Conservation (phyloP, 2,888 invertebrate species). For the Lepidocyrtoides sp. region DNA sequence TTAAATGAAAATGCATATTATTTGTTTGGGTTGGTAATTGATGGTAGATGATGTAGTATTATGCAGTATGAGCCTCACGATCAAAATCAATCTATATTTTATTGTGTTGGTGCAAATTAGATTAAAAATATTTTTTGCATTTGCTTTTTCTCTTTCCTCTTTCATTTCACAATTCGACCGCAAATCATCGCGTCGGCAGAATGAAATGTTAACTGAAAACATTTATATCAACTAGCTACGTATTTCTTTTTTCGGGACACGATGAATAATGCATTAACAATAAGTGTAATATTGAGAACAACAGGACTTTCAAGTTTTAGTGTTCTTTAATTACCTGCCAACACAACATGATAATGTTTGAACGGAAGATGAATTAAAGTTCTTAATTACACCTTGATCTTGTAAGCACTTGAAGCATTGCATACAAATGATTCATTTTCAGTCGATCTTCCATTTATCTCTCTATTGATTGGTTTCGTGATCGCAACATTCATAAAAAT, state of each 20-base stretch:
- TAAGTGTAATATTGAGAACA: too few species aligned
- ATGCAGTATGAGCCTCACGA: too few species aligned
- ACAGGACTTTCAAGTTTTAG: not conserved
- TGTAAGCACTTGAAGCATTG: not conserved
- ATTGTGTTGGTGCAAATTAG: too few species aligned
- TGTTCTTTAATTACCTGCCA: constrained; percentile 48
- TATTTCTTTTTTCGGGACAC: not conserved
- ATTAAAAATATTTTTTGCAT: too few species aligned
- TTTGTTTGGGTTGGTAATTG: too few species aligned
- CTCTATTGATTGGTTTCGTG: constrained; percentile 60
- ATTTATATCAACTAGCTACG: not conserved
- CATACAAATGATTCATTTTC: not conserved
- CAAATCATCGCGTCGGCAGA: too few species aligned
- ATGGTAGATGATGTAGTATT: too few species aligned
- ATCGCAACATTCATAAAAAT: constrained; percentile 29
- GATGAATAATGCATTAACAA: too few species aligned
- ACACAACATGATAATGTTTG: constrained; percentile 22
- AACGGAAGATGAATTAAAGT: not conserved
- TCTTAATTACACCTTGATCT: not conserved
- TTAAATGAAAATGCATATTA: too few species aligned
- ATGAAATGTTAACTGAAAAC: not conserved
- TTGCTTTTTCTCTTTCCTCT: not conserved
- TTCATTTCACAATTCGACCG: too few species aligned
- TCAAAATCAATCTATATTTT: too few species aligned
- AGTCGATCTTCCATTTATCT: not conserved